Evolutionary conservation across 2,888 invertebrate genomes (phyloP).

Genomic region (Reticulitermes lucifugus): DNA sequence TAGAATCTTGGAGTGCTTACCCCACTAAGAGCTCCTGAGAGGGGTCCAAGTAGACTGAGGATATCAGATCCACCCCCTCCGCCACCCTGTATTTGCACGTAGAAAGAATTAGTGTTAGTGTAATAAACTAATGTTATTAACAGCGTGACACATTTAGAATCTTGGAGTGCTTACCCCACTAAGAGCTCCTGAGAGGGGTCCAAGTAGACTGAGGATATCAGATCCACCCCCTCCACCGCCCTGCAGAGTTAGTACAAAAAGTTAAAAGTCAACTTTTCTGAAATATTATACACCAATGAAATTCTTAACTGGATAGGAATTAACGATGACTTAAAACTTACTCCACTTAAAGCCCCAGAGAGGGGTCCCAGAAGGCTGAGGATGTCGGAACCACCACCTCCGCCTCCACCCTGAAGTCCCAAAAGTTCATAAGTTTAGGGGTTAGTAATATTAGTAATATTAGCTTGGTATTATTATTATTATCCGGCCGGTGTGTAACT

Average conservation of each 20-base stretch:
- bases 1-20: background rate
- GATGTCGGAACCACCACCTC: background rate
- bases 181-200: constrained; percentile 1
- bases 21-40: constrained; percentile 31
- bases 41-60: constrained; percentile 13
- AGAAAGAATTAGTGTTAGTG: background rate
- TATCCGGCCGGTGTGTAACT: too few relatives aligned
- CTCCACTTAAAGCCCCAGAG: constrained; percentile 17
- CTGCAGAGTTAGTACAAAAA: background rate
- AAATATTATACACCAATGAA: too few relatives aligned
- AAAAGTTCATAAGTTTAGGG: background rate
- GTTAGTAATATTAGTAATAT: background rate
- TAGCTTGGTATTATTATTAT: too few relatives aligned
- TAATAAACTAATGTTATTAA: background rate
- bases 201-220: constrained; percentile 18
- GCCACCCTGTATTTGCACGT: background rate
- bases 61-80: constrained; percentile 37
- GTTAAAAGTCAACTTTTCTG: too few relatives aligned
- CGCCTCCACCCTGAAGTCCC: constrained; percentile 20
- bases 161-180: constrained; percentile 29
- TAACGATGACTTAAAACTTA: too few relatives aligned
- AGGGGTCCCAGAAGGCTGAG: constrained; percentile 28
- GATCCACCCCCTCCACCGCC: constrained; percentile 25
- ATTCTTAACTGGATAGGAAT: too few relatives aligned
- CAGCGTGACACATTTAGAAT: background rate